A percentile compares a stretch with the other conserved stretches of the same genome.
phyloP scores from a whole-genome alignment of 2,888 invertebrate genomes.

The Aspidiotus rigidus region DNA sequence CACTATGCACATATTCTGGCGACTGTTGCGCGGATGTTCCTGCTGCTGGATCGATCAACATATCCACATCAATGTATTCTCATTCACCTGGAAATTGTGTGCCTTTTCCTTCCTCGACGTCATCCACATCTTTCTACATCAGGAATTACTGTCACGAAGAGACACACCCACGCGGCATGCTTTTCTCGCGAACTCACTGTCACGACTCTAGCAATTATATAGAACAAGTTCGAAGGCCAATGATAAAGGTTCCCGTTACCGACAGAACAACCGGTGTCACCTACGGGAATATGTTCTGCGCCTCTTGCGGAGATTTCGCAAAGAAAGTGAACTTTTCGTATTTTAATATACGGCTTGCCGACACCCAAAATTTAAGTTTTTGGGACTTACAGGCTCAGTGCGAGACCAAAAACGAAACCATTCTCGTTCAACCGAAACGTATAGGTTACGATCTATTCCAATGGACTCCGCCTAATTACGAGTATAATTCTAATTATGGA shows the following conservation, averaged over 20 bases:
- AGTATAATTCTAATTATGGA: too few relatives aligned
- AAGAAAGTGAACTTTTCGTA: neutral
- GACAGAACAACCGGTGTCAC: neutral
- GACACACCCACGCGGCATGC: neutral
- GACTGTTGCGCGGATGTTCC: constrained; percentile 6
- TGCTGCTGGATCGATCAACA: neutral
- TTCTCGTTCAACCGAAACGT: too few relatives aligned
- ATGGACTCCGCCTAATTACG: too few relatives aligned
- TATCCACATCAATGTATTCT: neutral
- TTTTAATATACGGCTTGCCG: too few relatives aligned
- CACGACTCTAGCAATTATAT: neutral
- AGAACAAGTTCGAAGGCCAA: neutral
- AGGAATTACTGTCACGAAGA: neutral
- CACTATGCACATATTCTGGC: neutral
- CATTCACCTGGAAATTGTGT: neutral
- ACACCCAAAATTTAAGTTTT: too few relatives aligned
- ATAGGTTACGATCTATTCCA: too few relatives aligned
- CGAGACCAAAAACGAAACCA: too few relatives aligned
- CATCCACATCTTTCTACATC: too few relatives aligned
- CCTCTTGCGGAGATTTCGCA: neutral
- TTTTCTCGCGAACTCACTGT: neutral
- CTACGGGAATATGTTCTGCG: constrained; percentile 18
- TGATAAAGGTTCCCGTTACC: neutral
- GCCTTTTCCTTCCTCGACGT: neutral
- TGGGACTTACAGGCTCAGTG: too few relatives aligned